phyloP scores from a whole-genome alignment of 2,888 invertebrate genomes.

The Eugnorisma glareosa region DNA sequence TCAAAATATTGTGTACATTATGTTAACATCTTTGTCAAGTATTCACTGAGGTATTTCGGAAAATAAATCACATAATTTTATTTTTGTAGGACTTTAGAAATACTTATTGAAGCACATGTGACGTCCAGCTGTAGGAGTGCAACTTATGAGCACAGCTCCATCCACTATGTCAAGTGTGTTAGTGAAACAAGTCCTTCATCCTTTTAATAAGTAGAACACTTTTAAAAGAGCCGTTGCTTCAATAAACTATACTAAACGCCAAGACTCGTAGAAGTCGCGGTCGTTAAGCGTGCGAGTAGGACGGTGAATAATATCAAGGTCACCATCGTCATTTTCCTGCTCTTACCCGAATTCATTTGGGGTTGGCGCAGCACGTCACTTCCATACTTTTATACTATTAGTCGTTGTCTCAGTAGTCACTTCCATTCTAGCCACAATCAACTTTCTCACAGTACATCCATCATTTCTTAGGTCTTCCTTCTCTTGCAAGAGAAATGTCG shows the following conservation, averaged over 20 bases:
- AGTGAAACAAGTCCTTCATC: slow-evolving; percentile 34
- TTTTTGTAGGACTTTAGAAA: slow-evolving; percentile 51
- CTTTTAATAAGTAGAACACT: slow-evolving; percentile 30
- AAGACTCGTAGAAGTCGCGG: slow-evolving; percentile 7
- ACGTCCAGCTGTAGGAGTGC: slow-evolving; percentile 49
- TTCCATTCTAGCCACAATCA: not conserved
- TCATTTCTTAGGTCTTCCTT: not conserved
- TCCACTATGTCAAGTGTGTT: slow-evolving; percentile 36
- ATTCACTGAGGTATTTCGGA: slow-evolving; percentile 43
- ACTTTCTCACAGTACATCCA: not conserved
- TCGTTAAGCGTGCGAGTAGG: slow-evolving; percentile 16
- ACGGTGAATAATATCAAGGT: not conserved
- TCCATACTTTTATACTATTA: not conserved
- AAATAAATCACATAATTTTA: slow-evolving; percentile 38
- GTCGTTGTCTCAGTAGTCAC: not conserved
- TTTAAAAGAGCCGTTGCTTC: slow-evolving; percentile 41
- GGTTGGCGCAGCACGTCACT: not conserved
- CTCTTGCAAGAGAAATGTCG: not conserved
- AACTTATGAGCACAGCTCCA: slow-evolving; percentile 40
- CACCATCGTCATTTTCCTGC: not conserved
- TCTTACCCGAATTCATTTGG: not conserved
- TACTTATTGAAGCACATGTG: slow-evolving; percentile 48
- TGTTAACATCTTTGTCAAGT: slow-evolving; percentile 22
- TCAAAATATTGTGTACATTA: slow-evolving; percentile 28
- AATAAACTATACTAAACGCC: slow-evolving; percentile 35